phyloP scores from a whole-genome alignment of 1,140 invertebrate species.

The Prorops nasuta region DNA sequence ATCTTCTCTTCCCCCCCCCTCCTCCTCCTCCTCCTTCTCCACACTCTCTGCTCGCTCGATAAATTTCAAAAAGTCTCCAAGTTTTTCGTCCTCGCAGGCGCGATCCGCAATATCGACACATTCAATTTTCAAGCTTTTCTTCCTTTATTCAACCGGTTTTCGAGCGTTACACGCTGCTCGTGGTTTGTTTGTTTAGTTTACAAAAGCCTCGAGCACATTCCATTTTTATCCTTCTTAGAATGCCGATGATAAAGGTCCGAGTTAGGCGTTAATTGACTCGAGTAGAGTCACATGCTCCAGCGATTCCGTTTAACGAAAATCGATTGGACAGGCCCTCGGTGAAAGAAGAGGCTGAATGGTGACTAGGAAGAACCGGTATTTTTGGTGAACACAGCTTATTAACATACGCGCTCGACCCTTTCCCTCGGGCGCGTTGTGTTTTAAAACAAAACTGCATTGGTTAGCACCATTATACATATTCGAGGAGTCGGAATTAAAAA shows the following conservation, averaged over 20 bases:
- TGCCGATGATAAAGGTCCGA: background rate
- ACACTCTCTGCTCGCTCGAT: constrained; percentile 16
- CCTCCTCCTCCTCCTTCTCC: constrained; percentile 18
- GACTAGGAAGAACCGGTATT: constrained; percentile 34
- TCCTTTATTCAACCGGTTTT: no score
- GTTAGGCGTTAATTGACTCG: constrained; percentile 32
- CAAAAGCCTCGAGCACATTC: no score
- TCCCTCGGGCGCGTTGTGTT: background rate
- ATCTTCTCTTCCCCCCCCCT: background rate
- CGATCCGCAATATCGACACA: no score
- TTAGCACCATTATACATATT: no score
- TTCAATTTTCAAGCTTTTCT: background rate
- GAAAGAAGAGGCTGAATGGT: constrained; percentile 15
- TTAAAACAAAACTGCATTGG: background rate
- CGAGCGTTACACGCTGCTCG: no score
- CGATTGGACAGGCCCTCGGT: constrained; percentile 27
- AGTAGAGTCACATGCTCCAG: constrained; percentile 22
- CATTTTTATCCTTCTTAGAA: constrained; percentile 1
- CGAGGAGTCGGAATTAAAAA: no score
- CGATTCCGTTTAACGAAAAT: constrained; percentile 36
- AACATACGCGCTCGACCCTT: constrained; percentile 16
- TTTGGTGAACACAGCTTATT: constrained; percentile 28
- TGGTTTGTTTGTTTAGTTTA: no score
- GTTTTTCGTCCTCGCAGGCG: no score
- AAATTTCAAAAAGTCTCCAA: no score